Conservation (phyloP, 2,888 invertebrate genomes). For the Meteorus colon region DNA sequence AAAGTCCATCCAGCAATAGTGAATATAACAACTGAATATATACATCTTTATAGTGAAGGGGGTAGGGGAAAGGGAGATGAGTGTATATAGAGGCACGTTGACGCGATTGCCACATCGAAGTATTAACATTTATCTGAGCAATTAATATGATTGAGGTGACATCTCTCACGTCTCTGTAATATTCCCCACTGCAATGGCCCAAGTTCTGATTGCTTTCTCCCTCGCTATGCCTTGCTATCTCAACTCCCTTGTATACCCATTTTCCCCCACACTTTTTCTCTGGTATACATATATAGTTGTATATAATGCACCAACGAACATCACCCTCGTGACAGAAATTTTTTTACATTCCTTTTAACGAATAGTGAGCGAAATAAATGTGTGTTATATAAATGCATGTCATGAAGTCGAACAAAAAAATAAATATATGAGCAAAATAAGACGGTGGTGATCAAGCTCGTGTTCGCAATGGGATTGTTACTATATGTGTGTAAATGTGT, state of each 20-base stretch:
- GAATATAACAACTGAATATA: neutral
- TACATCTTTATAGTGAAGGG: constrained; percentile 25
- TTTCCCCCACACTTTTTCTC: constrained; percentile 56
- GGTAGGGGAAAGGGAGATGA: neutral
- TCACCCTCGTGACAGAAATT: neutral
- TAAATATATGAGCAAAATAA: constrained; percentile 38
- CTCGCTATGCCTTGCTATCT: constrained; percentile 62
- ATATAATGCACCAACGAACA: neutral
- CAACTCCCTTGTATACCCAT: constrained; percentile 60
- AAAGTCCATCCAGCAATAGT: neutral
- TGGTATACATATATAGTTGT: neutral
- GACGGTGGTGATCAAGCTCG: constrained; percentile 38
- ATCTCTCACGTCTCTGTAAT: constrained; percentile 73
- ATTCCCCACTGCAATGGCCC: constrained; percentile 70
- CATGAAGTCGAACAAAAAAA: constrained; percentile 10
- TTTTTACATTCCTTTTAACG: neutral
- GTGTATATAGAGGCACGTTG: constrained; percentile 19
- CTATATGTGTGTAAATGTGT: constrained; percentile 41
- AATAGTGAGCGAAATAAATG: constrained; percentile 11
- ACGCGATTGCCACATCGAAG: constrained; percentile 65
- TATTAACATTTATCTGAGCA: constrained; percentile 70
- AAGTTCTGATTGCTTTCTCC: constrained; percentile 73
- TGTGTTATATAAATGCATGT: constrained; percentile 13
- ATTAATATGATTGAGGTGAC: constrained; percentile 74
- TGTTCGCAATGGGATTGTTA: constrained; percentile 38